Evolutionary conservation across 2,113 vertebrate genomes (phyloP), one percentile per base, ranked within the genome.

Genomic region (Cinclus cinclus): DNA sequence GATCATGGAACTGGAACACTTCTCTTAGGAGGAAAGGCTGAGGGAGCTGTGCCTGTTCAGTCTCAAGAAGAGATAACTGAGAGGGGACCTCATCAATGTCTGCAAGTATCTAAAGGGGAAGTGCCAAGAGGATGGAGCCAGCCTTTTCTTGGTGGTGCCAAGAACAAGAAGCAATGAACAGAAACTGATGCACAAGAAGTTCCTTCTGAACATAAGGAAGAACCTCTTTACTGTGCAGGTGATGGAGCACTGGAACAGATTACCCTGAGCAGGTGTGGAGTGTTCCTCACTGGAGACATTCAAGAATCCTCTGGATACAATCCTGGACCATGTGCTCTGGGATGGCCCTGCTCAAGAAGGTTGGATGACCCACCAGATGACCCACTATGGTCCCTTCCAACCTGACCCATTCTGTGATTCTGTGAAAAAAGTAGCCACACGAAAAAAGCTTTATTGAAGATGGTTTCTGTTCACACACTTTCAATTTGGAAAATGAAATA

Each of bases 61-160:
- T 11, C 27, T 46, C 23, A 39, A 62, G 23, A 53, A 39, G 33
- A 69, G 39, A 62, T 2, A 3, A 3, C 28, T 53, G 18, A 60
- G 27, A 69, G 0, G 0, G 13, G 10, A 62, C 47, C 3, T 23
- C 28, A 39, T 39, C 28, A n/a, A 11, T 53, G 14, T 62, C 13
- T 53, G 12, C 4, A 3, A 53, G 2, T n/a, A n/a, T n/a, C 33
- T 39, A n/a, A 39, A 46, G 28, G 2, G 2, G 0, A 1, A 2
- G 13, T 42, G 23, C 12, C 39, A 78, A 44, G 71, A 68, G 37
- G 53, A 60, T 28, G 55, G 11, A 53, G 14, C 22, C 46, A 44
- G 55, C 14, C 18, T 60, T 28, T 37, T 18, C 46, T 20, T 23
- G 19, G 64, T 33, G 10, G 23, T 39, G 46, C 18, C n/a, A 6